phyloP scores from a whole-genome alignment of 2,888 invertebrate species.

The Drosophila testacea region DNA sequence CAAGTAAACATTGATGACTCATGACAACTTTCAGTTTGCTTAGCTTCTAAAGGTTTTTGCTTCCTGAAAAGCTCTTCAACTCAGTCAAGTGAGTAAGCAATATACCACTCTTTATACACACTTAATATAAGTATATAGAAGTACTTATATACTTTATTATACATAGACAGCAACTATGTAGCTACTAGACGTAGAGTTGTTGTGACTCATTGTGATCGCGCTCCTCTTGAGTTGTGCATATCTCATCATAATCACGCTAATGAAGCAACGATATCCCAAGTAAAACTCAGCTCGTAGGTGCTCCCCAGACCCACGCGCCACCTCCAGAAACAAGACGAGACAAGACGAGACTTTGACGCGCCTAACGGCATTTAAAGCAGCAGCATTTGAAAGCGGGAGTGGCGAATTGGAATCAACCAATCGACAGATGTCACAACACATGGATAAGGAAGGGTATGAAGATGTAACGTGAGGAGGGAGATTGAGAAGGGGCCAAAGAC shows the following conservation, averaged over 20 bases:
- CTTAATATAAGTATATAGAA: neutral
- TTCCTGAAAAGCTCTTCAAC: constrained; percentile 19
- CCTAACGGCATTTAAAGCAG: constrained; percentile 56
- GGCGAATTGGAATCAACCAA: constrained; percentile 32
- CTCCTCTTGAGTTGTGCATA: constrained; percentile 5
- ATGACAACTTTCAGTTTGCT: constrained; percentile 36
- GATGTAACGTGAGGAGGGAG: neutral
- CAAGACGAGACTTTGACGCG: constrained; percentile 40
- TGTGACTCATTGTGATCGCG: constrained; percentile 42
- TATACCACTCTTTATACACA: neutral
- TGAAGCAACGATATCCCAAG: constrained; percentile 28
- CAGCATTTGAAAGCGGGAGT: constrained; percentile 27
- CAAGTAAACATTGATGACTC: constrained; percentile 34
- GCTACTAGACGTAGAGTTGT: constrained; percentile 4
- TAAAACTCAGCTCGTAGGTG: constrained; percentile 10
- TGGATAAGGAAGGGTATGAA: constrained; percentile 9
- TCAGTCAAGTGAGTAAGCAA: constrained; percentile 30
- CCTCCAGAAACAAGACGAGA: constrained; percentile 14
- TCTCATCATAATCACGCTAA: constrained; percentile 22
- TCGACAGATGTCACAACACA: constrained; percentile 33
- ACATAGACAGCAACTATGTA: neutral
- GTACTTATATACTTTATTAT: constrained; percentile 4
- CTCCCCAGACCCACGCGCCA: constrained; percentile 30
- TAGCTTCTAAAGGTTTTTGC: constrained; percentile 22
- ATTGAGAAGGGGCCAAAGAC: neutral